A percentile compares a stretch with the other conserved stretches of the same genome.
These are phyloP conservation scores for Luperina testacea DNA, from an alignment of 2,888 invertebrate species.

Conservation along the genomic window DNA sequence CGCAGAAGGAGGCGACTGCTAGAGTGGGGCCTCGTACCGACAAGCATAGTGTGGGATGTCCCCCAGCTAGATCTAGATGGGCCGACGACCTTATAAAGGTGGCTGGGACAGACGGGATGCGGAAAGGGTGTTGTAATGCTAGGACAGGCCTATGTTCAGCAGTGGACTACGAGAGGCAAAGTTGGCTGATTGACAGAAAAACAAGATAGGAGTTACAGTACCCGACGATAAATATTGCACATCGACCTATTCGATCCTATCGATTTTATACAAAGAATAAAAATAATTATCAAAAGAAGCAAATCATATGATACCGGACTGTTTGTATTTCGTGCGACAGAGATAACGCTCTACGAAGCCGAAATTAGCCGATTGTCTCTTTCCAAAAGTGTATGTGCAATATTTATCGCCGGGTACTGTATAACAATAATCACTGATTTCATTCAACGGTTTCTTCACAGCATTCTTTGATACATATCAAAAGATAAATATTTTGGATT, in stretches of 20 bases:
- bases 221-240: too few species aligned
- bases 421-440: slow-evolving; percentile 8
- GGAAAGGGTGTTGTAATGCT: background rate
- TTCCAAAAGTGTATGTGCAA: too few species aligned
- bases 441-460: background rate
- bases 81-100: background rate
- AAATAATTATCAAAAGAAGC: too few species aligned
- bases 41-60: background rate
- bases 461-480: background rate
- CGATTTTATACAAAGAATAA: too few species aligned
- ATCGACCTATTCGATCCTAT: too few species aligned
- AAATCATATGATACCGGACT: too few species aligned
- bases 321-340: too few species aligned
- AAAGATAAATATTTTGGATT: background rate
- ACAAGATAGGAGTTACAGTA: background rate
- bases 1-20: too few species aligned
- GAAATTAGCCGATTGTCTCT: too few species aligned
- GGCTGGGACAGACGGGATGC: background rate
- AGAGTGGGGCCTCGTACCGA: too few species aligned
- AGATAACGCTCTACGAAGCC: too few species aligned
- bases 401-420: too few species aligned
- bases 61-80: background rate
- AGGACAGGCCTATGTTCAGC: background rate
- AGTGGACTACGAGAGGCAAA: background rate
- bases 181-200: background rate